These are phyloP conservation scores for Psephotus haematonotus DNA, from an alignment of 2,113 vertebrate species.

Conservation along the genomic window DNA sequence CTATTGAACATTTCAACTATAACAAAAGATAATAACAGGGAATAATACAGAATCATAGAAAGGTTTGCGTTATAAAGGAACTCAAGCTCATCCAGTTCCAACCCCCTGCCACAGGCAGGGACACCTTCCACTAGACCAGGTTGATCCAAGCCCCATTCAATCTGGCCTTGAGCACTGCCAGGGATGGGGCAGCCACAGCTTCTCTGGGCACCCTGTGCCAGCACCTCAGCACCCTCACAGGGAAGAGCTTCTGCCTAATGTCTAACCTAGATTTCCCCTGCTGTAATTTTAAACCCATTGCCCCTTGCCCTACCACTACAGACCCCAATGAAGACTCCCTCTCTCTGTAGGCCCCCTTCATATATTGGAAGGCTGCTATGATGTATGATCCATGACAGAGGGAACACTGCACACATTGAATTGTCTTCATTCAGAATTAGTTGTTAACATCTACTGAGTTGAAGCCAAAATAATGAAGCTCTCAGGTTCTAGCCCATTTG, in stretches of 20 bases:
- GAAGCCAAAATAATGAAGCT: not conserved
- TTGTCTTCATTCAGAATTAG: not conserved
- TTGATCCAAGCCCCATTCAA: not conserved
- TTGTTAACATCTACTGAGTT: not conserved
- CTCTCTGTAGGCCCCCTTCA: not conserved
- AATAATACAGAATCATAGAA: not conserved
- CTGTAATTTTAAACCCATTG: not conserved
- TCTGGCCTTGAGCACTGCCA: not conserved
- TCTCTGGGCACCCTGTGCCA: not conserved
- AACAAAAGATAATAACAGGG: not conserved
- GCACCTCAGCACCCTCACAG: not conserved
- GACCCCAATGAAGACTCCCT: not conserved
- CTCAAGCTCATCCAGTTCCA: not conserved
- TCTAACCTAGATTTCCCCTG: not conserved
- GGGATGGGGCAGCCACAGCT: not conserved
- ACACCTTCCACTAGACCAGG: not conserved
- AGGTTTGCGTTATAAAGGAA: not conserved
- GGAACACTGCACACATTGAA: not conserved
- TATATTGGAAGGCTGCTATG: not conserved
- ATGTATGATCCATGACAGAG: not conserved
- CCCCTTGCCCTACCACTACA: not conserved
- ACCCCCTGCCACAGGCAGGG: not conserved
- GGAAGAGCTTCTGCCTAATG: not conserved
- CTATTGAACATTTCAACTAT: not conserved
- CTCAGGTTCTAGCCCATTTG: not conserved